Conservation (phyloP, 92 coral and sea anemone genomes). For the Umimayanthus chanpuru region DNA sequence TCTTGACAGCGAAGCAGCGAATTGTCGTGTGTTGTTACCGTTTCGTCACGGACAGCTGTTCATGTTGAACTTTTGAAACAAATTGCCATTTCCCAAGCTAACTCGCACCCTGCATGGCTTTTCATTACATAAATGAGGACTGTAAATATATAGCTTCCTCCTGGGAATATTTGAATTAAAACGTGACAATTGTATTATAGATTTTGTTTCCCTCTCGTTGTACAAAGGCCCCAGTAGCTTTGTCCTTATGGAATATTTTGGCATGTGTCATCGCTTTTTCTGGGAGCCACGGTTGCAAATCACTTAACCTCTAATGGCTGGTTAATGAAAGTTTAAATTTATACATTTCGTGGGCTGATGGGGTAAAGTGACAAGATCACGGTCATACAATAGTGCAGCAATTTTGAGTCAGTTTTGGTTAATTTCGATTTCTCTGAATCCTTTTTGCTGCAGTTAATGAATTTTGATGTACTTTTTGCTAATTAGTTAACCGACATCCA, state of each 20-base stretch:
- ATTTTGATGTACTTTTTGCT: slow-evolving; percentile 39
- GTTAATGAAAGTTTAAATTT: slow-evolving; percentile 50
- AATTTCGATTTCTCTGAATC: slow-evolving; percentile 28
- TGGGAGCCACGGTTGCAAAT: slow-evolving; percentile 30
- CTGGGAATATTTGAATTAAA: slow-evolving; percentile 5
- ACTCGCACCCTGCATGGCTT: slow-evolving; percentile 49
- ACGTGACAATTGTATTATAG: not conserved
- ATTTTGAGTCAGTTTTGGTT: slow-evolving; percentile 5
- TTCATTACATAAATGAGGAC: slow-evolving; percentile 41
- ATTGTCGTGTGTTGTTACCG: slow-evolving; percentile 74
- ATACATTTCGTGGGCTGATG: slow-evolving; percentile 36
- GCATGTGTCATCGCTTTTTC: slow-evolving; percentile 49
- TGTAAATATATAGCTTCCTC: slow-evolving; percentile 53
- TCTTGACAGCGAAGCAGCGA: slow-evolving; percentile 70
- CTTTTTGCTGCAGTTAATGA: slow-evolving; percentile 37
- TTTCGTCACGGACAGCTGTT: slow-evolving; percentile 83
- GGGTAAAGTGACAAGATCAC: slow-evolving; percentile 1
- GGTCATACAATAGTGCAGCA: slow-evolving; percentile 27
- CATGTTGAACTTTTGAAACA: slow-evolving; percentile 59
- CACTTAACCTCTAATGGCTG: slow-evolving; percentile 46
- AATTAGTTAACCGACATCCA: slow-evolving; percentile 44
- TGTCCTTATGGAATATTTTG: slow-evolving; percentile 26
- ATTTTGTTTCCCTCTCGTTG: slow-evolving; percentile 2
- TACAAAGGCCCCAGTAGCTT: not conserved
- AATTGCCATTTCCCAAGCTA: slow-evolving; percentile 30